Percentiles rank a stretch among this genome's conserved stretches.
phyloP scores from a whole-genome alignment of 2,888 invertebrate species.

The Calliphora vomitoria region DNA sequence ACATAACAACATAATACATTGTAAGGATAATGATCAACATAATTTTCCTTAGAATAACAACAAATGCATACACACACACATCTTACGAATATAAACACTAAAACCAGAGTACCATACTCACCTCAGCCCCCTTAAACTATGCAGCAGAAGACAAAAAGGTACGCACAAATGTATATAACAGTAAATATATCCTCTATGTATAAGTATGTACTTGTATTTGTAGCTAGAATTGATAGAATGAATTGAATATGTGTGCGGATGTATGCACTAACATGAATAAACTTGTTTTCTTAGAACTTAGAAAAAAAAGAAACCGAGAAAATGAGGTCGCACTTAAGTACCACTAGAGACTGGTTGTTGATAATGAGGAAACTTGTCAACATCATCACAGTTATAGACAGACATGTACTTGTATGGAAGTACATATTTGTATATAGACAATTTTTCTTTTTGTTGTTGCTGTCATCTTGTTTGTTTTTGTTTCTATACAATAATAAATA shows the following conservation, averaged over 20 bases:
- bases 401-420: background rate
- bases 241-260: background rate
- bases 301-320: background rate
- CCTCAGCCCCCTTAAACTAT: conserved; percentile 25
- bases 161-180: background rate
- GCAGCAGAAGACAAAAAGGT: conserved; percentile 6
- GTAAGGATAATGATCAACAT: conserved; percentile 46
- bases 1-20: conserved; percentile 8
- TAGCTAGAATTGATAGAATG: too few species aligned
- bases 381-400: conserved; percentile 56
- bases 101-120: too few species aligned
- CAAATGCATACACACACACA: conserved; percentile 36
- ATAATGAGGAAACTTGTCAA: conserved; percentile 69
- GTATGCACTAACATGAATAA: conserved; percentile 8
- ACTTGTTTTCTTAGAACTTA: conserved; percentile 21
- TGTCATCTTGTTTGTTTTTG: background rate
- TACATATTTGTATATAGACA: background rate
- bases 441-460: background rate
- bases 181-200: too few species aligned
- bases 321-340: conserved; percentile 68
- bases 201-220: too few species aligned
- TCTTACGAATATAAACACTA: too few species aligned
- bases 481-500: too few species aligned
- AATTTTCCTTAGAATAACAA: conserved; percentile 27
- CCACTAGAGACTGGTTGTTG: conserved; percentile 64